Percentiles rank a stretch among this genome's conserved stretches.
These are phyloP conservation scores for Anoplolepis gracilipes DNA, from an alignment of 1,140 invertebrate species.

Conservation along the genomic window DNA sequence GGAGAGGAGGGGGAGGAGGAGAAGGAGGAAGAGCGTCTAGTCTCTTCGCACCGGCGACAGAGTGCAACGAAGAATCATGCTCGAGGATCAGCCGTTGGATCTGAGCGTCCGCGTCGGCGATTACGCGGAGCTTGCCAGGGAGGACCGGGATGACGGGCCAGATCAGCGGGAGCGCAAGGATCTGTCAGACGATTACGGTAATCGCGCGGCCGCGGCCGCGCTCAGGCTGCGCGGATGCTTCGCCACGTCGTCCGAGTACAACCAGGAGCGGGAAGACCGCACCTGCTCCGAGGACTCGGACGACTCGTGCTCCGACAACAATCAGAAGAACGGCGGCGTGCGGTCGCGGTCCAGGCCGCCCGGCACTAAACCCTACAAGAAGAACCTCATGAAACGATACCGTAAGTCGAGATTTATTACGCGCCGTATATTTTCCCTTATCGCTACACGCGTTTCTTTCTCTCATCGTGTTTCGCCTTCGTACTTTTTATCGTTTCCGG, in stretches of 20 bases:
- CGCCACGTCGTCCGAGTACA: constrained; percentile 76
- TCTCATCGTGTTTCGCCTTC: no score
- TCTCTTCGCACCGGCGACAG: constrained; percentile 5
- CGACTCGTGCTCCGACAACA: constrained; percentile 88
- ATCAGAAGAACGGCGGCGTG: constrained; percentile 78
- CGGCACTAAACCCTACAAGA: constrained; percentile 93
- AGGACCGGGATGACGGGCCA: constrained; percentile 69
- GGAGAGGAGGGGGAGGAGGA: not conserved
- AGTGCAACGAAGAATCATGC: constrained; percentile 73
- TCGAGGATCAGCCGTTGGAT: constrained; percentile 84
- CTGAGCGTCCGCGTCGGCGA: constrained; percentile 83
- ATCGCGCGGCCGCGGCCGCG: constrained; percentile 65
- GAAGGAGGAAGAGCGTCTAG: not conserved
- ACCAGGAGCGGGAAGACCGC: constrained; percentile 85
- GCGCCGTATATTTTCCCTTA: no score
- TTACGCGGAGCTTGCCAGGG: constrained; percentile 78
- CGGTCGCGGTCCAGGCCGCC: constrained; percentile 81
- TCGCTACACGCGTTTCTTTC: not conserved
- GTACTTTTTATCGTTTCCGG: not conserved
- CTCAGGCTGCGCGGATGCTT: constrained; percentile 75
- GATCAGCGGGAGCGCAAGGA: constrained; percentile 71
- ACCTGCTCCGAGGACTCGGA: constrained; percentile 91
- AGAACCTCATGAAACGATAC: constrained; percentile 95
- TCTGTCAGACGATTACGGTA: constrained; percentile 74
- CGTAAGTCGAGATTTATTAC: constrained; percentile 89